phyloP scores from a whole-genome alignment of 2,113 vertebrate species.

The Tetrao urogallus region DNA sequence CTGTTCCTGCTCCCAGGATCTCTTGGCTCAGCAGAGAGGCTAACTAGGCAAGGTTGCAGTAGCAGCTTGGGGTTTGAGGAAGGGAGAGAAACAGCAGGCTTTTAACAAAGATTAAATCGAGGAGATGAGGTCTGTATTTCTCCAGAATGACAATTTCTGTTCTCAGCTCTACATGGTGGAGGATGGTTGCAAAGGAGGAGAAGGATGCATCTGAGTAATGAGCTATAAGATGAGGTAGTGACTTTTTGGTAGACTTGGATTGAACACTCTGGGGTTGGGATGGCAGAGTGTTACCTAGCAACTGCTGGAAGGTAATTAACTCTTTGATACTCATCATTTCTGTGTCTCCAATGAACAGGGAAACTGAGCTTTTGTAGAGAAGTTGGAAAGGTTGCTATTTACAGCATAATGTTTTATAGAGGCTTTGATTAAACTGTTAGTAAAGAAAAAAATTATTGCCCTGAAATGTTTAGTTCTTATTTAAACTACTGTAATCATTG shows the following conservation, averaged over 20 bases:
- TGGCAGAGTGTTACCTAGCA: constrained; percentile 50
- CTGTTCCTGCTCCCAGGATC: neutral
- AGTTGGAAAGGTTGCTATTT: neutral
- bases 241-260: neutral
- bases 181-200: neutral
- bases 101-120: neutral
- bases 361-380: neutral
- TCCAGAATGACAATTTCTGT: neutral
- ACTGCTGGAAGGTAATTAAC: constrained; percentile 25
- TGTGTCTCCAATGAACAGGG: neutral
- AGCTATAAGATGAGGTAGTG: neutral
- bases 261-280: neutral
- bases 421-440: neutral
- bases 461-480: neutral
- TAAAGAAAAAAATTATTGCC: neutral
- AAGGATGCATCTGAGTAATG: neutral
- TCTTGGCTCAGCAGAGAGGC: neutral
- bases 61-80: neutral
- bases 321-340: neutral
- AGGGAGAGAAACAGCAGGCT: neutral
- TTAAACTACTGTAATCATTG: neutral
- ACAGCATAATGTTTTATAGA: neutral
- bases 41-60: neutral
- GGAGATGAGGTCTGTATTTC: neutral
- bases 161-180: neutral